Conservation (phyloP, 2,113 vertebrate species). For the Platichthys flesus region DNA sequence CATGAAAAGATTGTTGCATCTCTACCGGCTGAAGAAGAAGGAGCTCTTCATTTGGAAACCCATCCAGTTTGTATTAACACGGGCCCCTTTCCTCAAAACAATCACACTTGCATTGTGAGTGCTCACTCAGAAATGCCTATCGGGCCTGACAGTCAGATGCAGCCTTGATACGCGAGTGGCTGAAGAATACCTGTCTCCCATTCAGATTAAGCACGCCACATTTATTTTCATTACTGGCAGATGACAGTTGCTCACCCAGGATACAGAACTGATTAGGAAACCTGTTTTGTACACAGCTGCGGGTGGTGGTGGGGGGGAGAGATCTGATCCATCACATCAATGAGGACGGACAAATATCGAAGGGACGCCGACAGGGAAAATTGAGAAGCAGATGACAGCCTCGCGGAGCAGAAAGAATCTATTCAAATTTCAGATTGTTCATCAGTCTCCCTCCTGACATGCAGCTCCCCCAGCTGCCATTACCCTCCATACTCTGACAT, state of each 20-base stretch:
- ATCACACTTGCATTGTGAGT: slow-evolving; percentile 6
- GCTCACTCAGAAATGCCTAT: slow-evolving; percentile 30
- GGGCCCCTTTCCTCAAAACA: slow-evolving; percentile 7
- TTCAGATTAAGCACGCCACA: slow-evolving; percentile 60
- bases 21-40: not conserved
- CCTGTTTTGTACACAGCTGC: slow-evolving; percentile 55
- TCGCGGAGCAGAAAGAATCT: slow-evolving; percentile 63
- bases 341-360: slow-evolving; percentile 73
- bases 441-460: slow-evolving; percentile 26
- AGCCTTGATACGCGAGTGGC: slow-evolving; percentile 15
- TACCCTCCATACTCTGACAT: slow-evolving; percentile 24
- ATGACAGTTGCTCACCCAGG: slow-evolving; percentile 73
- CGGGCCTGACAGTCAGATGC: slow-evolving; percentile 48
- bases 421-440: slow-evolving; percentile 48
- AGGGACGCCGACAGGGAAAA: slow-evolving; percentile 56
- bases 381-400: slow-evolving; percentile 59
- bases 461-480: slow-evolving; percentile 16
- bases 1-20: not conserved
- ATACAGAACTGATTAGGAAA: slow-evolving; percentile 72
- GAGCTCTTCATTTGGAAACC: not conserved
- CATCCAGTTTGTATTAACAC: not conserved
- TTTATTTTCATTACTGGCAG: slow-evolving; percentile 81
- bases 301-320: slow-evolving; percentile 19
- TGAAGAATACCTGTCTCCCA: slow-evolving; percentile 65
- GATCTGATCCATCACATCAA: slow-evolving; percentile 65